Conservation (phyloP, 2,113 vertebrate species). For the Falco punctatus region DNA sequence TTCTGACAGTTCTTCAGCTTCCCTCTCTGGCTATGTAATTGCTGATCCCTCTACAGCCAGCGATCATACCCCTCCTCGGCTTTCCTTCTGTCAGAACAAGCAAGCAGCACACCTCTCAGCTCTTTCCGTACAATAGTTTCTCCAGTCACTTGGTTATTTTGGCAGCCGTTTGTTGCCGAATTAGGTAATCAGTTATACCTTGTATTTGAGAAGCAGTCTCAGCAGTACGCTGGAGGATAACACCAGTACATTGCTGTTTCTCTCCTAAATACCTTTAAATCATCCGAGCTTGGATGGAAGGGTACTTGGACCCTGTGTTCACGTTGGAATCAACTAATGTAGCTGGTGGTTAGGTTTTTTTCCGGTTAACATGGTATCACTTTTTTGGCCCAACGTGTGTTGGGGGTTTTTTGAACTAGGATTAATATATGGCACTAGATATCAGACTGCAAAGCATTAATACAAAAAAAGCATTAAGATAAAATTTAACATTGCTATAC, state of each 20-base stretch:
- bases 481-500: background rate
- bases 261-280: background rate
- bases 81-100: fast-evolving
- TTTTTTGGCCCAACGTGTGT: background rate
- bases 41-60: background rate
- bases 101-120: background rate
- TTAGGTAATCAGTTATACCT: background rate
- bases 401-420: background rate
- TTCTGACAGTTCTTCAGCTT: background rate
- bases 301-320: background rate
- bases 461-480: background rate
- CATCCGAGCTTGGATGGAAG: background rate
- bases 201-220: background rate
- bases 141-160: background rate
- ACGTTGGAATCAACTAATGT: fast-evolving
- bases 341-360: background rate
- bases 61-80: background rate
- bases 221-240: background rate
- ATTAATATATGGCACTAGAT: background rate
- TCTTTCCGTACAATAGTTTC: fast-evolving
- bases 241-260: background rate
- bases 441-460: background rate
- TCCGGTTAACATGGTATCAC: background rate
- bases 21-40: background rate
- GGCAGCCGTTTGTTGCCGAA: background rate